Evolutionary conservation across 1,140 invertebrate genomes (phyloP).

Genomic region (Daktulosphaira vitifoliae): DNA sequence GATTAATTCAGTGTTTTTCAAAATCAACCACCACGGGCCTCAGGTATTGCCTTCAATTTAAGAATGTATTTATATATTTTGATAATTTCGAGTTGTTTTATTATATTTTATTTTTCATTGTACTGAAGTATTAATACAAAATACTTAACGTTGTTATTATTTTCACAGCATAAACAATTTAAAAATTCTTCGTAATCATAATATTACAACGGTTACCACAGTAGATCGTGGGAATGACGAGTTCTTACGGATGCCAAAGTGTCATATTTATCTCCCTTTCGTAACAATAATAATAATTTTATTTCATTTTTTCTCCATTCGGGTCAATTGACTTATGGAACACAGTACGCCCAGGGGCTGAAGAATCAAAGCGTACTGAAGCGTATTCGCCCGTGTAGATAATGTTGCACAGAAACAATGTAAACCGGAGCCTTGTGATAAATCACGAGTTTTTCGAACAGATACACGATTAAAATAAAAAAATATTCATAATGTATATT

Average conservation of each 20-base stretch:
- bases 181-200: constrained; percentile 14
- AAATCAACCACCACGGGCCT: too few relatives aligned
- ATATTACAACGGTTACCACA: constrained; percentile 1
- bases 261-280: constrained; percentile 31
- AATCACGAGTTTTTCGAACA: constrained; percentile 29
- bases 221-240: constrained; percentile 32
- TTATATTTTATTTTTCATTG: too few relatives aligned
- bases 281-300: constrained; percentile 27
- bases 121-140: too few relatives aligned
- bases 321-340: constrained; percentile 24
- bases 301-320: background rate
- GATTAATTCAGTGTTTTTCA: too few relatives aligned
- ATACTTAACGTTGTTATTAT: background rate
- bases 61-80: too few relatives aligned
- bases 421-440: constrained; percentile 28
- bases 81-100: too few relatives aligned
- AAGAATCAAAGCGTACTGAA: constrained; percentile 26
- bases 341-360: constrained; percentile 19
- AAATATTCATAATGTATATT: constrained; percentile 9
- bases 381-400: constrained; percentile 29
- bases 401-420: constrained; percentile 30
- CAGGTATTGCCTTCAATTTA: too few relatives aligned
- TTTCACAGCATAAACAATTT: constrained; percentile 18
- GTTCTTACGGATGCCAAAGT: constrained; percentile 22
- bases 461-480: constrained; percentile 31